phyloP scores from a whole-genome alignment of 2,113 vertebrate species.

The Dicaeum eximium region DNA sequence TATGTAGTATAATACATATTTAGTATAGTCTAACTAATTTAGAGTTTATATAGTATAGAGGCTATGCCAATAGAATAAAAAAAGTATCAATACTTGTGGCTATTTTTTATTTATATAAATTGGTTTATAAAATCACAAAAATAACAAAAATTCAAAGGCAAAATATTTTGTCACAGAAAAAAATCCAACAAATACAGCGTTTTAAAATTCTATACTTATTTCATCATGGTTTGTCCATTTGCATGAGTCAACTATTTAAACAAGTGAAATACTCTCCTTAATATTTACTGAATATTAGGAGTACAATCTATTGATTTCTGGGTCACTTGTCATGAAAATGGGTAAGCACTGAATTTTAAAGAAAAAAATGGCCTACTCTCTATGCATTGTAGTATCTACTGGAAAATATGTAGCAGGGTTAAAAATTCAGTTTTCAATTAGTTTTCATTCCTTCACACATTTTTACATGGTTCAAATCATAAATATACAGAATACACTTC shows the following conservation, averaged over 20 bases:
- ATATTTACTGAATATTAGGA: not conserved
- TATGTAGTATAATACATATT: too few species aligned
- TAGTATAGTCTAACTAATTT: too few species aligned
- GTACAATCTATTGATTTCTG: not conserved
- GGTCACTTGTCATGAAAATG: not conserved
- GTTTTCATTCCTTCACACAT: not conserved
- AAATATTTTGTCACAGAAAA: not conserved
- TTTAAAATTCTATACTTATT: not conserved
- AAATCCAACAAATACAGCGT: not conserved
- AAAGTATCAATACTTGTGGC: not conserved
- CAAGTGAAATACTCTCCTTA: not conserved
- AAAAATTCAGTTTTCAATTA: not conserved
- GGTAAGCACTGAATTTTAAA: not conserved
- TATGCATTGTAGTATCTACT: not conserved
- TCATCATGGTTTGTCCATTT: not conserved
- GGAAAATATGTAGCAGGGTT: not conserved
- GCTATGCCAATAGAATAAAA: not conserved
- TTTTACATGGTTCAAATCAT: not conserved
- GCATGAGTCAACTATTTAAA: not conserved
- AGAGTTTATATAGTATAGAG: too few species aligned
- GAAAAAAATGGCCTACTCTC: rapidly evolving
- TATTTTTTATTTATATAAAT: not conserved
- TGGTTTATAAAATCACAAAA: not conserved
- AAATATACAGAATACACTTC: not conserved
- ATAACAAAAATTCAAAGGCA: not conserved